Conservation (phyloP, 2,797 vertebrate genomes). For the Paratrypauchen microcephalus region DNA sequence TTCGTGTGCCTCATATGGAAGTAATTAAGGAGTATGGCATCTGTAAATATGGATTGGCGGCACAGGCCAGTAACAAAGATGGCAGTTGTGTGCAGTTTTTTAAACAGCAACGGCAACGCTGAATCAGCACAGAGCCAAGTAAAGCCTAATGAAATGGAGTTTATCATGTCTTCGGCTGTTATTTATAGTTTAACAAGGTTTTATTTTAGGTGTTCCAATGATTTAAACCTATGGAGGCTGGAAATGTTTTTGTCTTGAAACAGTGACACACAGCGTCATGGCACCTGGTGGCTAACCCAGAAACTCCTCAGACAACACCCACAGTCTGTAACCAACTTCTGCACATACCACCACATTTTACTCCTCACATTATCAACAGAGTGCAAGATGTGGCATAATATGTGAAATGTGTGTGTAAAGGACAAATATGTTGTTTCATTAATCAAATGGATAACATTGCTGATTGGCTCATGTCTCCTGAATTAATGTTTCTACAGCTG, state of each 20-base stretch:
- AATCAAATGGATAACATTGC: not conserved
- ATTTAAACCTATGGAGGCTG: not conserved
- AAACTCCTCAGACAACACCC: constrained; percentile 8
- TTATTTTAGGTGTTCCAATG: not conserved
- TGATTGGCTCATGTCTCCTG: not conserved
- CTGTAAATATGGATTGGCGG: constrained; percentile 11
- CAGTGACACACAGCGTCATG: constrained; percentile 12
- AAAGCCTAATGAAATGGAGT: not conserved
- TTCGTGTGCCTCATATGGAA: constrained; percentile 10
- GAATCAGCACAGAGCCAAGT: constrained; percentile 4
- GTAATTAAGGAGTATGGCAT: constrained; percentile 10
- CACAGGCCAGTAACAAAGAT: constrained; percentile 7
- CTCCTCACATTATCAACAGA: not conserved
- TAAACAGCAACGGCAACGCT: not conserved
- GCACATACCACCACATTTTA: not conserved
- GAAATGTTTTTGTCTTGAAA: constrained; percentile 1
- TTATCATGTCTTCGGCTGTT: not conserved
- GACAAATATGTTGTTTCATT: not conserved
- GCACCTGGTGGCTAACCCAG: constrained; percentile 16
- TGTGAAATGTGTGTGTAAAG: too few species aligned
- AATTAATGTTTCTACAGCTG: not conserved
- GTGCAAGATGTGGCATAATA: not conserved
- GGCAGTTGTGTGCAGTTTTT: constrained; percentile 2
- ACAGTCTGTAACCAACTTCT: constrained; percentile 2
- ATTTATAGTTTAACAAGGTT: not conserved